These are phyloP conservation scores for Thymelicus lineola DNA, from an alignment of 2,888 invertebrate species.

Conservation along the genomic window DNA sequence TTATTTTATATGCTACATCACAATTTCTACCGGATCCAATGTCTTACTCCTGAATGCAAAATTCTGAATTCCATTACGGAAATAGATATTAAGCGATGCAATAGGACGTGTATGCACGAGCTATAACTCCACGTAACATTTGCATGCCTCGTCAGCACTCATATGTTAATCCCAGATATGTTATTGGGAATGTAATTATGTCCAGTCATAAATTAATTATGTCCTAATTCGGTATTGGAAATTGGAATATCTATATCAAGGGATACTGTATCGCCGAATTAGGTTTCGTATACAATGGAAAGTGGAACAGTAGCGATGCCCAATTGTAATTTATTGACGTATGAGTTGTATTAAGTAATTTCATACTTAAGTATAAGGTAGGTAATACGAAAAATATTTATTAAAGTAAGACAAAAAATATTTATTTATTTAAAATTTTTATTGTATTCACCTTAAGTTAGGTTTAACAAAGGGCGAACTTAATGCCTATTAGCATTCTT, in stretches of 20 bases:
- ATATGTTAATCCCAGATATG: constrained; percentile 58
- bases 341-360: not conserved
- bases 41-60: not conserved
- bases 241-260: constrained; percentile 59
- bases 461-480: too few species aligned
- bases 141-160: not conserved
- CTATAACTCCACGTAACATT: constrained; percentile 11
- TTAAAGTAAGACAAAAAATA: too few species aligned
- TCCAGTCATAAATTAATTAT: constrained; percentile 76
- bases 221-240: constrained; percentile 68
- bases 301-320: not conserved
- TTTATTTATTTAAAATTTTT: too few species aligned
- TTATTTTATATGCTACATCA: not conserved
- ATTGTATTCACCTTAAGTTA: too few species aligned
- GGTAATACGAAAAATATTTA: too few species aligned
- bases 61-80: not conserved
- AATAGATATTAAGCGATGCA: not conserved
- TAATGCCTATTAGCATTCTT: too few species aligned
- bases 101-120: not conserved
- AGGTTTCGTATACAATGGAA: constrained; percentile 21
- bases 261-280: constrained; percentile 40
- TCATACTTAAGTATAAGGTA: not conserved
- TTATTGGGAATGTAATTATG: constrained; percentile 70
- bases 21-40: not conserved
- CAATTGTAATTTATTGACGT: not conserved